Evolutionary conservation across 2,797 vertebrate genomes (phyloP), one percentile per base, ranked within the genome.

Genomic region (Acanthurus leucopareius): DNA sequence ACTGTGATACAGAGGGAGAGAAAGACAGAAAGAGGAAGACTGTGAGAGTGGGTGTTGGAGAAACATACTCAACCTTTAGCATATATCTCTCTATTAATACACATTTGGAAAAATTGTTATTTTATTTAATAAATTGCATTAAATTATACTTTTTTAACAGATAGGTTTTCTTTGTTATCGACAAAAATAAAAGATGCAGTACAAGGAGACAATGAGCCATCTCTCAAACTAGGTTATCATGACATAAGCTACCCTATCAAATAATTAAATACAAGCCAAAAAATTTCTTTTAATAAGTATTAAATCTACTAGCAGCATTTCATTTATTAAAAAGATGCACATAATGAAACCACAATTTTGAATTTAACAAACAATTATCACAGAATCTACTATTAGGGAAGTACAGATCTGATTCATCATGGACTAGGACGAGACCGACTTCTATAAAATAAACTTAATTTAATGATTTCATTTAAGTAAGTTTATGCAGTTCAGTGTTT

Each of bases 1-100:
- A 89, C 91, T 85, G 92, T 88, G 91, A 90, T 90, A 89, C 89
- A 88, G 88, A 88, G 90, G 73, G 76, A 92, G 86, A 88, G 81
- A 86, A 86, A 88, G 87, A 91, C 67, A 83, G 88, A 86, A 79
- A 89, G 87, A 90, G 87, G 88, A 92, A 91, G 90, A 92, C 82
- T 89, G 80, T 63, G 86, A 90, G 91, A 90, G 91, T 90, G 92
- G 92, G 93, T 86, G 91, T 85, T 83, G 58, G 84, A 93, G 91
- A 92, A 92, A 91, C 88, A 91, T 82, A 83, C 80, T 91, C 90
- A 90, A 91, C 90, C 88, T 88, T 93, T 88, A 79, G 77, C 66
- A 90, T 85, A 77, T 58, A 87, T 76, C 64, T 79, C 78, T 88
- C 82, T 91, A 90, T 87, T 90, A 86, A 92, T 90, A 91, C 75